phyloP scores from a whole-genome alignment of 2,113 vertebrate genomes.

The Lanius collurio region DNA sequence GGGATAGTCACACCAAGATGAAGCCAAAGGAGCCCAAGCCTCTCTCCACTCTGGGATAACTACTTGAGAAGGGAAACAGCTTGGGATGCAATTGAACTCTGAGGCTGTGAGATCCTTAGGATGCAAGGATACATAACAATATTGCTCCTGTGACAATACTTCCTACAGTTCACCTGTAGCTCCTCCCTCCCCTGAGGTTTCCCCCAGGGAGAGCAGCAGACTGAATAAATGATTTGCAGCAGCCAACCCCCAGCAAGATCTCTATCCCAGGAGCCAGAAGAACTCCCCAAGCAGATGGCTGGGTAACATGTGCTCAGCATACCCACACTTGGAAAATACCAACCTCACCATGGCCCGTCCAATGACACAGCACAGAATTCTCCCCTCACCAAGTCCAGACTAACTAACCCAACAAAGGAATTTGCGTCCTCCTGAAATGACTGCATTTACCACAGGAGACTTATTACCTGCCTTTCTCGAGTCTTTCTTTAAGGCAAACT shows the following conservation, averaged over 20 bases:
- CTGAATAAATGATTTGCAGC: background rate
- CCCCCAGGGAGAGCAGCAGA: background rate
- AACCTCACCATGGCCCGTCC: background rate
- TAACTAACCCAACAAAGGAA: background rate
- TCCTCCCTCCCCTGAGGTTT: background rate
- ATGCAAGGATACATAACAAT: background rate
- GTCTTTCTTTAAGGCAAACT: background rate
- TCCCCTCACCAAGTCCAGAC: background rate
- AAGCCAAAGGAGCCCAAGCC: background rate
- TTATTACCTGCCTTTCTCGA: background rate
- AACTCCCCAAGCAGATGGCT: background rate
- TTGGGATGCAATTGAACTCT: background rate
- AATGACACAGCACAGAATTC: background rate
- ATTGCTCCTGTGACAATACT: rapidly evolving
- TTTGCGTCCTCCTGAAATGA: background rate
- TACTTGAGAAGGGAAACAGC: background rate
- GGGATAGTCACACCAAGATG: background rate
- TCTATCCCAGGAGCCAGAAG: background rate
- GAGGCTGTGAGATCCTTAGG: background rate
- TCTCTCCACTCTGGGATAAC: background rate
- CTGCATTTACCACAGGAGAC: background rate
- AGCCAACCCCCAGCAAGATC: background rate
- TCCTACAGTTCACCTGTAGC: background rate
- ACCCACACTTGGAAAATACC: background rate
- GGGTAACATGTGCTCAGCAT: background rate